Evolutionary conservation across 2,797 vertebrate species (phyloP).

Genomic region (Epinephelus coioides): DNA sequence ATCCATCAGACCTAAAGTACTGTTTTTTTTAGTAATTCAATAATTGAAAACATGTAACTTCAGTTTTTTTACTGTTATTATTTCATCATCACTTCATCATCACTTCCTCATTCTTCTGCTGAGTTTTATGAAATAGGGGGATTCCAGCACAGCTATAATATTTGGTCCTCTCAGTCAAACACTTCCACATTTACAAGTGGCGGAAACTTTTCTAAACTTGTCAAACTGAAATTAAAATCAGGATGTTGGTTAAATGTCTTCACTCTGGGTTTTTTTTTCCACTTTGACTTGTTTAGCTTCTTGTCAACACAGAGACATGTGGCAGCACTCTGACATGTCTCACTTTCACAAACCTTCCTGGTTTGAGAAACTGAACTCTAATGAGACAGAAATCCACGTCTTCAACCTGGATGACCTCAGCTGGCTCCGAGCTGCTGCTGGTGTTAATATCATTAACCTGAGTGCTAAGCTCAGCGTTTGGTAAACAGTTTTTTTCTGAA

Average conservation of each 20-base stretch:
- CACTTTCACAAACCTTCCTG: not conserved
- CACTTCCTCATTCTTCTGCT: slow-evolving; percentile 12
- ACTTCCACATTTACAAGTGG: slow-evolving; percentile 5
- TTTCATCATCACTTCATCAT: not conserved
- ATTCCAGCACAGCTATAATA: not conserved
- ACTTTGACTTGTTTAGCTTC: not conserved
- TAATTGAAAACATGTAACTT: no score
- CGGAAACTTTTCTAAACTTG: not conserved
- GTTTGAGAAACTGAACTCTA: not conserved
- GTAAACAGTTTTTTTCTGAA: not conserved
- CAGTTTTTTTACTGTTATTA: not conserved
- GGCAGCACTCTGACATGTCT: not conserved
- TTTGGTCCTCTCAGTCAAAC: not conserved
- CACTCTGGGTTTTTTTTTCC: not conserved
- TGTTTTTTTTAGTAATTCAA: no score
- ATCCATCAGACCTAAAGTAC: no score
- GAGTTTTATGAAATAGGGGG: not conserved
- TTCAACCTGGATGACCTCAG: rapidly evolving
- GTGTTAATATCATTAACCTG: no score
- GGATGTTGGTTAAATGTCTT: slow-evolving; percentile 39
- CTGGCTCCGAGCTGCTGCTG: not conserved
- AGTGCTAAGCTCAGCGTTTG: no score
- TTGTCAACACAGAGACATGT: not conserved
- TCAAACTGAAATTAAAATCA: not conserved
- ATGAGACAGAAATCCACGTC: not conserved